Base-by-base conservation (phyloP, 53 echinoderm and acorn worm species). In the Zoroaster sp. region DNA sequence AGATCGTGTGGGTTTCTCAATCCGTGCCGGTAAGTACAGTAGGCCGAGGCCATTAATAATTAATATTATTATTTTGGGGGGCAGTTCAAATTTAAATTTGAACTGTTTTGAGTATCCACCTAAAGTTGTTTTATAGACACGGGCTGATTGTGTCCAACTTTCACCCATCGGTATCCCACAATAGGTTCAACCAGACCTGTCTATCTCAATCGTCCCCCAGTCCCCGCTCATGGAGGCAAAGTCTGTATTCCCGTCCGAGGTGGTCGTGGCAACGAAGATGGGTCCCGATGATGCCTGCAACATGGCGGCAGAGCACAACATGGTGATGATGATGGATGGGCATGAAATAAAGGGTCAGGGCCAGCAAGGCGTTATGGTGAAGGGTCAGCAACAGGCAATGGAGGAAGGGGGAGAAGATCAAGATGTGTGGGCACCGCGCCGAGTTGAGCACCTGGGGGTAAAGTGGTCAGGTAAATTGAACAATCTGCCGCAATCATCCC, bases 401-500 rank as follows among this genome's bases (percentile, higher is more conserved):
- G 45, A 42, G 4, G 89, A 37, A 14, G 38, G 23, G 25, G 40
- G 2, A 20, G 54, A 78, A 55, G 88, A 69, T 52, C 90, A 89
- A 4, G 95, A 97, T 87, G 95, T 95, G 3, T 98, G 95, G 95
- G 95, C 94, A 35, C 78, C 96, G 31, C 23, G 89, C 45, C 90
- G 86, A 43, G 53, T 94, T 54, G 47, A 94, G 23, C 83, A 94
- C 30, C 72, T 44, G 1, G 78, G 89, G 52, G 88, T 89, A 30
- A 92, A 89, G 18, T 98, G 98, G 98, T 89, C 78, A 80, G 98
- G 98, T 97, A 86, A 91, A 91, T 83, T 73, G n/a, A 45, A 35
- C n/a, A 54, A 52, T 31, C 18, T 11, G 13, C 49, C 30, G 28
- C 21, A 28, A 59, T 25, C 23, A 21, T 55, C 7, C 7, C 18